Base-by-base conservation (phyloP, 2,888 invertebrate genomes). In the Thyatira batis region DNA sequence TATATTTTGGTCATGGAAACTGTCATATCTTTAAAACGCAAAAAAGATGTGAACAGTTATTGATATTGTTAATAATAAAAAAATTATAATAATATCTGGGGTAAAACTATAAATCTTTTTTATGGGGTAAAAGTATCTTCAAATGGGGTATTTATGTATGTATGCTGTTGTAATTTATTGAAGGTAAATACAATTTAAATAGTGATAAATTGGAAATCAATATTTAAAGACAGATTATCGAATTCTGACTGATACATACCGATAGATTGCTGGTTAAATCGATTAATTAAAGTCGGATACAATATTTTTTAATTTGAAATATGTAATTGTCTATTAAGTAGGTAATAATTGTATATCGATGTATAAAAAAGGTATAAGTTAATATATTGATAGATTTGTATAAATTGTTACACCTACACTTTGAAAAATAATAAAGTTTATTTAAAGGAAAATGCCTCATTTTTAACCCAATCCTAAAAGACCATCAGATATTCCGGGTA, bases 1-100 rank as follows among this genome's bases (percentile, higher is more conserved):
- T 21, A 30, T 20, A 23, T 17, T 20, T 51, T 44, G 21, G 45
- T 51, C 10, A 20, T 33, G 44, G 51, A 45, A 68, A 74, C 84
- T 89, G 87, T 72, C 84, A 76, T 85, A 70, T 86, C 88, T 89
- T 89, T 87, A 73, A 75, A 65, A 74, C 61, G 54, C 60, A 71
- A 68, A 81, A 85, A 88, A 89, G 87, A 87, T 62, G 77, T 78
- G 74, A 51, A 58, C 78, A 82, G 78, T 74, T 55, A 45, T 50
- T 53, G 27, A 51, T 46, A 9, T 52, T 17, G 20, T 45, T 5
- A n/a, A 46, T 39, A 20, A 13, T 4, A 45, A 28, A 4, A 11
- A 21, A 9, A 39, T n/a, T 2, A 3, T 33, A 11, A 33, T 33
- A 2, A 23, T 33, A 30, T 8, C 3, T n/a, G n/a, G n/a, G n/a